Evolutionary conservation across 1,140 invertebrate species (phyloP).

Genomic region (Bombus consobrinus): DNA sequence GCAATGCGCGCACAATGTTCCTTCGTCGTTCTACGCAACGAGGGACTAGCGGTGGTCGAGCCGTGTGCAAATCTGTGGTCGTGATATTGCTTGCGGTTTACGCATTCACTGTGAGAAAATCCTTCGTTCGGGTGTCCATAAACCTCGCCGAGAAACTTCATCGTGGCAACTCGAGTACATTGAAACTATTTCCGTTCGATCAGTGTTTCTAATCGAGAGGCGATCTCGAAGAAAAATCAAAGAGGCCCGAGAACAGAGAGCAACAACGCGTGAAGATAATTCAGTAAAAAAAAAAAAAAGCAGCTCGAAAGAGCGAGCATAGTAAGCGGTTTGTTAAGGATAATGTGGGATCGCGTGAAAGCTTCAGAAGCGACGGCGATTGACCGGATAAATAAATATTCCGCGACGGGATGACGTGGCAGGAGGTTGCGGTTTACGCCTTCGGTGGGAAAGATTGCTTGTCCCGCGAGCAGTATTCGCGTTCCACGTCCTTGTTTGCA

Average conservation of each 20-base stretch:
- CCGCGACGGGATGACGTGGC: neutral
- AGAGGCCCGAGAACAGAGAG: too few relatives aligned
- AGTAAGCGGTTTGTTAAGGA: neutral
- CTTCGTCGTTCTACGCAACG: neutral
- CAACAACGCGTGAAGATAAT: neutral
- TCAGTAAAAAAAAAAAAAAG: too few relatives aligned
- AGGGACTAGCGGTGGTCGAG: neutral
- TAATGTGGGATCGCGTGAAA: neutral
- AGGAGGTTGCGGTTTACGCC: conserved; percentile 75
- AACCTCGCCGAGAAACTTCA: neutral
- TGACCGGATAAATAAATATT: conserved; percentile 25
- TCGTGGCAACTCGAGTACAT: neutral
- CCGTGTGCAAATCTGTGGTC: conserved; percentile 56
- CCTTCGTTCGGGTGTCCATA: neutral
- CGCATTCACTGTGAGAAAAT: conserved; percentile 77
- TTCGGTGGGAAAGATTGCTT: conserved; percentile 77
- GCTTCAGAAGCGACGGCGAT: neutral
- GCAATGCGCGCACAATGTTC: neutral
- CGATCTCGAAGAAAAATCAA: neutral
- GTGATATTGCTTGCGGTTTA: conserved; percentile 62
- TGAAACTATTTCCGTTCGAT: neutral
- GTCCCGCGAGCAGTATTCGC: conserved; percentile 37
- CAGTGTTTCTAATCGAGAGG: neutral
- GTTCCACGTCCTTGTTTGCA: conserved; percentile 67
- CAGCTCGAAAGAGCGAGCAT: neutral